phyloP scores from a whole-genome alignment of 2,113 vertebrate species.

The Bujurquina vittata region DNA sequence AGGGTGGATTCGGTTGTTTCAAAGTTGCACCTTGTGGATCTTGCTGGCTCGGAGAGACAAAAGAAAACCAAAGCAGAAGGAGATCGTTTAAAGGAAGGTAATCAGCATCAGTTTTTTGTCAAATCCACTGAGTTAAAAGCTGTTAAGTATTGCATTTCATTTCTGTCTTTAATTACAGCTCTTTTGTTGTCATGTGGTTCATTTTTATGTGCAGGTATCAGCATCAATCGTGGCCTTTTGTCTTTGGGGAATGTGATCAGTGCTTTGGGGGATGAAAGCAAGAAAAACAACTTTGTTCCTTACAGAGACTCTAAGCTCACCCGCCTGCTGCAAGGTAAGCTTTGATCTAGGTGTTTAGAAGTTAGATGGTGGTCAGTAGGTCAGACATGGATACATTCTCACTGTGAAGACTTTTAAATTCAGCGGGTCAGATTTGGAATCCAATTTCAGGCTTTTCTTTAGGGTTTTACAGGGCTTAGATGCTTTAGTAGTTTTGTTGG shows the following conservation, averaged over 20 bases:
- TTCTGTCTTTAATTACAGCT: not conserved
- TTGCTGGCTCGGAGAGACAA: slow-evolving; percentile 96
- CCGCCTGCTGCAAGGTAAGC: slow-evolving; percentile 91
- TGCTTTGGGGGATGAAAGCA: slow-evolving; percentile 94
- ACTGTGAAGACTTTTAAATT: not conserved
- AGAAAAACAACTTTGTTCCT: slow-evolving; percentile 91
- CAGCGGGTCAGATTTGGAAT: no score
- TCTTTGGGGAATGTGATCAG: slow-evolving; percentile 97
- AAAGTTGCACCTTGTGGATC: slow-evolving; percentile 94
- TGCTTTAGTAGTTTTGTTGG: not conserved
- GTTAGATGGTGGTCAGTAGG: not conserved
- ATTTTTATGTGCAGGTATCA: slow-evolving; percentile 86
- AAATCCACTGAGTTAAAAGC: not conserved
- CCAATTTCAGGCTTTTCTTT: not conserved
- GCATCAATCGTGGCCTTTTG: slow-evolving; percentile 94
- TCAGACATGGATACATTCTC: not conserved
- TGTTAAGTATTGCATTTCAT: not conserved
- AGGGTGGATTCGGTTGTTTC: slow-evolving; percentile 79
- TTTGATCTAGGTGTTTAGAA: slow-evolving; percentile 39
- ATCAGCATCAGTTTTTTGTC: slow-evolving; percentile 17
- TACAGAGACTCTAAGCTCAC: slow-evolving; percentile 98
- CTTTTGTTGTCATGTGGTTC: slow-evolving; percentile 21
- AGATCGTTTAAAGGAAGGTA: slow-evolving; percentile 94
- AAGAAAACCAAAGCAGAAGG: slow-evolving; percentile 99
- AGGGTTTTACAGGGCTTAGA: not conserved